Percentiles rank a stretch among this genome's conserved stretches.
phyloP scores from a whole-genome alignment of 2,888 invertebrate genomes.

The Acronicta leporina region DNA sequence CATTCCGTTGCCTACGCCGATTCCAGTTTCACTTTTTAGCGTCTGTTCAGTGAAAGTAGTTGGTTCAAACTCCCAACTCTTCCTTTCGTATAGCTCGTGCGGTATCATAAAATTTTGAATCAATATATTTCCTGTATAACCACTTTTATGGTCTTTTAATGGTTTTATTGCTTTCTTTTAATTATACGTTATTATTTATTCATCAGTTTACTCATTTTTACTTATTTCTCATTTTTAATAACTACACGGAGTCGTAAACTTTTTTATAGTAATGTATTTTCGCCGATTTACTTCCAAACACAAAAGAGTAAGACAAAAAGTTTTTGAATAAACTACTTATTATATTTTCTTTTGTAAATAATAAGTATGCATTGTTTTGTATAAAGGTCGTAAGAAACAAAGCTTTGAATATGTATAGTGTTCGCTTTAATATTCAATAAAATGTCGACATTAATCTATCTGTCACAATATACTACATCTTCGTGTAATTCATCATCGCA shows the following conservation, averaged over 20 bases:
- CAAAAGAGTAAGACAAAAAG: no score
- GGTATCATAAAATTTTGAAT: slow-evolving; percentile 59
- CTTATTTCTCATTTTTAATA: neutral
- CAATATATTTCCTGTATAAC: slow-evolving; percentile 42
- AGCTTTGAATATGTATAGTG: neutral
- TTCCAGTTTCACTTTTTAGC: slow-evolving; percentile 88
- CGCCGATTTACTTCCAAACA: no score
- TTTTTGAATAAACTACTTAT: no score
- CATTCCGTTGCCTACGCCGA: slow-evolving; percentile 70
- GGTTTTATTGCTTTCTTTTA: slow-evolving; percentile 29
- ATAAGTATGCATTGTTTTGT: neutral
- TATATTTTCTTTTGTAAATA: no score
- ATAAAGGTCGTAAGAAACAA: neutral
- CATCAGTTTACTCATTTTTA: neutral
- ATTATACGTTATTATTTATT: slow-evolving; percentile 28
- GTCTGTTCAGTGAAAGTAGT: slow-evolving; percentile 83
- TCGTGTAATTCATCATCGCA: slow-evolving; percentile 7
- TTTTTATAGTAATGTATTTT: neutral
- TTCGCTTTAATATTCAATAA: neutral
- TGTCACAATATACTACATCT: neutral
- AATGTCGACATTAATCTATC: neutral
- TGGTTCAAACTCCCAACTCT: slow-evolving; percentile 78
- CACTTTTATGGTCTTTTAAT: slow-evolving; percentile 14
- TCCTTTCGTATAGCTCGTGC: slow-evolving; percentile 77
- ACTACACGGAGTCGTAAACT: no score